These are phyloP conservation scores for Teinopalpus imperialis DNA, from an alignment of 2,888 invertebrate genomes.

Conservation along the genomic window DNA sequence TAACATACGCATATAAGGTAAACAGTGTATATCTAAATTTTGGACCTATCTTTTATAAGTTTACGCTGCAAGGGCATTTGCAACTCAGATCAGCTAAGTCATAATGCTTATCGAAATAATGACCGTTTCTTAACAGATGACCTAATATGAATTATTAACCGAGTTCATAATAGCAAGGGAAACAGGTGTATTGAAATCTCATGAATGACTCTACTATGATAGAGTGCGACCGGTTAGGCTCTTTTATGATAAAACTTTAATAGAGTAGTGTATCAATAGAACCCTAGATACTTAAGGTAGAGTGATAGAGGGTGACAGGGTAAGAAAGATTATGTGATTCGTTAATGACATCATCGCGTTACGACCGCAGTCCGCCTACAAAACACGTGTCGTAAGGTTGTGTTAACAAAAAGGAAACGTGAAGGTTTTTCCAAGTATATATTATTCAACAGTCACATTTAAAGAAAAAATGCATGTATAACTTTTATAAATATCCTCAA, in stretches of 20 bases:
- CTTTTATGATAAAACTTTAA: constrained; percentile 56
- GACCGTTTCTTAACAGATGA: constrained; percentile 32
- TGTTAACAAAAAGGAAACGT: constrained; percentile 27
- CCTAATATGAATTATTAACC: constrained; percentile 37
- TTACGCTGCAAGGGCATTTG: constrained; percentile 53
- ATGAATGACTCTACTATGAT: constrained; percentile 52
- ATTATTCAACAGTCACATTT: constrained; percentile 1
- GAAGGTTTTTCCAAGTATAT: constrained; percentile 28
- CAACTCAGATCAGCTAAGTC: constrained; percentile 43
- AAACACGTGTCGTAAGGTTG: constrained; percentile 60
- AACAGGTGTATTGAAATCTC: constrained; percentile 52
- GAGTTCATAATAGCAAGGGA: constrained; percentile 17
- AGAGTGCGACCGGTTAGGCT: constrained; percentile 50
- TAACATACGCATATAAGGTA: constrained; percentile 50
- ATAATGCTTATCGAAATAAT: constrained; percentile 40
- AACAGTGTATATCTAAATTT: constrained; percentile 38
- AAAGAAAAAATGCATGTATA: background rate
- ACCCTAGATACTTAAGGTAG: constrained; percentile 30
- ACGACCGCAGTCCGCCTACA: constrained; percentile 69
- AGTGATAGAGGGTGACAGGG: background rate
- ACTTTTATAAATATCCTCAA: no score
- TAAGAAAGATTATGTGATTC: constrained; percentile 21
- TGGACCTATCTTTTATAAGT: constrained; percentile 23
- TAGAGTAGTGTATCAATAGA: constrained; percentile 55
- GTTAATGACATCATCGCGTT: constrained; percentile 73